Base-by-base conservation (phyloP, 2,888 invertebrate species). In the Desoria tigrina region DNA sequence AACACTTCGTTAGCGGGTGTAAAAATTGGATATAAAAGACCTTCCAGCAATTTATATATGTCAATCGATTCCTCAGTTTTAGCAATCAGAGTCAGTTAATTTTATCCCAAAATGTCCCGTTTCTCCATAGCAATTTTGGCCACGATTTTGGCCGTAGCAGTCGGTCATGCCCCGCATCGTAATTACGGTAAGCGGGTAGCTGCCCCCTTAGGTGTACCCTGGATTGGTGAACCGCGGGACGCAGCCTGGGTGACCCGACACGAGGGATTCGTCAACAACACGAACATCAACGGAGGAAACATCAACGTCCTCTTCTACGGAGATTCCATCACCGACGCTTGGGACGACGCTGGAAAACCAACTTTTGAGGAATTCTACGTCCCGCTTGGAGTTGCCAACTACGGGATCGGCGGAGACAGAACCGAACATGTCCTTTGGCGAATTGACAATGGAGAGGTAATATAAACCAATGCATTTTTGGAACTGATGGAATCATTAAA, bases 351-450 rank as follows among this genome's bases (percentile, higher is more conserved):
- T 14, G 75, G 72, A 14, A 37, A 24, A 14, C 26, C 57, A 1
- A 54, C 59, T 1, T 74, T 45, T 51, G 55, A 71, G 9, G n/a
- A 68, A 23, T 63, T 68, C 21, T 74, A 73, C 37, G 66, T 58
- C 18, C 72, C 74, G 0, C 56, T 72, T 0, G 74, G 74, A 6
- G 63, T 68, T 1, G 69, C 67, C 11, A 73, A 75, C 60, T 75
- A 73, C 26, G 74, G 74, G 49, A 82, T 84, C 53, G 80, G 82
- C 18, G 66, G 82, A 3, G 84, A 84, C 75, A 79, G 81, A 66
- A 83, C 83, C 0, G 81, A 84, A 69, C 79, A 84, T 77, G 78
- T 84, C 7, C 77, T 84, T 14, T 84, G 84, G 84, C 75, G 84
- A 62, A 78, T 84, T 21, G 74, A 78, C 61, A 82, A 84, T 77